Evolutionary conservation across 2,888 invertebrate species (phyloP).

Genomic region (Mycalesis mineus): DNA sequence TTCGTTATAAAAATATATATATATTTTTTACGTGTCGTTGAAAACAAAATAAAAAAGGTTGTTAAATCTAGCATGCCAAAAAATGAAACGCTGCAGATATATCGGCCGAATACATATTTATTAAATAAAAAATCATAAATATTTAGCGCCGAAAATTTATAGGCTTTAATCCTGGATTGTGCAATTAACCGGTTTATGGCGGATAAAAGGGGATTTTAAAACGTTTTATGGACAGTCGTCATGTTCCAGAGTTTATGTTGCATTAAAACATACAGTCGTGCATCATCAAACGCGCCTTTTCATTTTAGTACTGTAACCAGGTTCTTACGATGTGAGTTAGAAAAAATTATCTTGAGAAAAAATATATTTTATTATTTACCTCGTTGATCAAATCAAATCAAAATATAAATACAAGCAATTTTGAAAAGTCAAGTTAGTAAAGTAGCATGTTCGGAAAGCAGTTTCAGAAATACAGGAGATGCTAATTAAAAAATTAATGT

Average conservation of each 20-base stretch:
- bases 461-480: too few species aligned
- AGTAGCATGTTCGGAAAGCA: too few species aligned
- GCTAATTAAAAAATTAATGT: too few species aligned
- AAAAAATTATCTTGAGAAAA: too few species aligned
- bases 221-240: conserved; percentile 36
- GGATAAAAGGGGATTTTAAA: conserved; percentile 35
- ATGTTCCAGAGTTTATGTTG: conserved; percentile 29
- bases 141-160: conserved; percentile 10
- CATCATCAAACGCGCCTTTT: conserved; percentile 28
- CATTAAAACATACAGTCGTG: conserved; percentile 27
- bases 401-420: too few species aligned
- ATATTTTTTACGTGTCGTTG: background rate
- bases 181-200: conserved; percentile 35
- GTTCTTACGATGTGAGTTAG: too few species aligned
- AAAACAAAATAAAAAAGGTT: background rate
- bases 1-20: background rate
- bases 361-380: too few species aligned
- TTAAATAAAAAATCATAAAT: conserved; percentile 8
- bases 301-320: conserved; percentile 26
- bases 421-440: too few species aligned
- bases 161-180: conserved; percentile 13
- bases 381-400: too few species aligned
- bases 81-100: background rate
- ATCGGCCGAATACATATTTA: background rate
- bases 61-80: background rate